Percentiles rank a stretch among this genome's conserved stretches.
These are phyloP conservation scores for Lagocephalus sceleratus DNA, from an alignment of 2,797 vertebrate species.

Conservation along the genomic window DNA sequence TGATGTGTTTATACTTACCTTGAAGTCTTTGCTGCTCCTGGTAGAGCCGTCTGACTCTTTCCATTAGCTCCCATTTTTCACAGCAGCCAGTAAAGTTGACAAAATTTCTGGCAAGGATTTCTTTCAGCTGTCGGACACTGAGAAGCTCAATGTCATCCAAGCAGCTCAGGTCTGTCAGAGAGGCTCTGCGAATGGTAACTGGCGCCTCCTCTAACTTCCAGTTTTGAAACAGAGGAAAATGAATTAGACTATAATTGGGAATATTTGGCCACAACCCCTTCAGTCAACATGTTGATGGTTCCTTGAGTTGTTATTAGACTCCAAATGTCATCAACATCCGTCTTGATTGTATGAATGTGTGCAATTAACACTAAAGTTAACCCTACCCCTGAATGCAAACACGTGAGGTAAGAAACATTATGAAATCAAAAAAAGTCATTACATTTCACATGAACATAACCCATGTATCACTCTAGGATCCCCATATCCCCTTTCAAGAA, in stretches of 20 bases:
- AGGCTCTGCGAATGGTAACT: conserved; percentile 82
- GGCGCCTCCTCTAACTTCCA: conserved; percentile 82
- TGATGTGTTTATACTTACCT: conserved; percentile 30
- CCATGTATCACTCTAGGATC: too few relatives aligned
- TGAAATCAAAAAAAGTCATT: too few relatives aligned
- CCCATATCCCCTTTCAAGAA: too few relatives aligned
- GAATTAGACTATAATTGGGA: neutral
- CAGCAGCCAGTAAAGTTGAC: conserved; percentile 98
- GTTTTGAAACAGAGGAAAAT: conserved; percentile 58
- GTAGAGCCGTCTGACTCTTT: conserved; percentile 87
- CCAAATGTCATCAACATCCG: too few relatives aligned
- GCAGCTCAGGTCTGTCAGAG: conserved; percentile 83
- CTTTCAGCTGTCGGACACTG: conserved; percentile 91
- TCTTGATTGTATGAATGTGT: too few relatives aligned
- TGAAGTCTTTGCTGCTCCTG: conserved; percentile 80
- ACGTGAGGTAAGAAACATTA: too few relatives aligned
- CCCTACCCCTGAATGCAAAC: too few relatives aligned
- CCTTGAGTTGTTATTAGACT: neutral
- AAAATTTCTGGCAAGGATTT: conserved; percentile 94
- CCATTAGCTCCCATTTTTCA: conserved; percentile 97
- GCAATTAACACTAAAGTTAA: too few relatives aligned
- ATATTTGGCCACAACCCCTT: too few relatives aligned
- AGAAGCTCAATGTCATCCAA: conserved; percentile 85
- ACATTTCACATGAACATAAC: too few relatives aligned
- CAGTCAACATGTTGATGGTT: neutral